phyloP scores from a whole-genome alignment of 2,888 invertebrate species.

The Sinhomidia bicolor region DNA sequence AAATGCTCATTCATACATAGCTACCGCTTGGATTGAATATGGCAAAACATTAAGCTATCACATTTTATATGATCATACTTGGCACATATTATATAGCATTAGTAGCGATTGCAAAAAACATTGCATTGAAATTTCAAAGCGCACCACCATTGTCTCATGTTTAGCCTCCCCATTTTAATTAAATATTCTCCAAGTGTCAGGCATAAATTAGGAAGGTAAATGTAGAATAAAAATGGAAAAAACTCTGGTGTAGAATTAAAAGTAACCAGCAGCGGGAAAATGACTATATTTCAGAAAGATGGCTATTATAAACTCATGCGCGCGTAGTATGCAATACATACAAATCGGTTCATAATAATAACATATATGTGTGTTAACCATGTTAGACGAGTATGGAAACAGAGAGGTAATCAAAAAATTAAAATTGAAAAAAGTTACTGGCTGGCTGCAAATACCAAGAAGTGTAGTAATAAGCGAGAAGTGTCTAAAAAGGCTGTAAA shows the following conservation, averaged over 20 bases:
- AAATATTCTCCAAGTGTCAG: conserved; percentile 57
- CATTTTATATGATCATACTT: too few relatives aligned
- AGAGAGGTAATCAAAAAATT: conserved; percentile 19
- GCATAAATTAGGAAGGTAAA: conserved; percentile 42
- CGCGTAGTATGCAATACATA: too few relatives aligned
- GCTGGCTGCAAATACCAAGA: background rate
- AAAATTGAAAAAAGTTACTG: conserved; percentile 25
- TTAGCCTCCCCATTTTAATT: conserved; percentile 33
- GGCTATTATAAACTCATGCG: too few relatives aligned
- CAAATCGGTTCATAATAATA: too few relatives aligned
- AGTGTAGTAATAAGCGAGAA: background rate
- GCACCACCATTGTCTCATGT: background rate
- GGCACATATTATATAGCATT: too few relatives aligned
- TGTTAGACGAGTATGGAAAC: background rate
- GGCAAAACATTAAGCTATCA: background rate
- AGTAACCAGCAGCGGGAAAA: background rate
- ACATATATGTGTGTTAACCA: background rate
- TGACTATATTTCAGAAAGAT: background rate
- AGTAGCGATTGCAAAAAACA: too few relatives aligned
- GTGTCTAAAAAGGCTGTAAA: conserved; percentile 35
- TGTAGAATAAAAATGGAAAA: conserved; percentile 7
- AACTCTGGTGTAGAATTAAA: conserved; percentile 16
- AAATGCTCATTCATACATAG: background rate
- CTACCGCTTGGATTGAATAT: background rate
- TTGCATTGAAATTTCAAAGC: background rate